These are phyloP conservation scores for Perizoma affinitatum DNA, from an alignment of 2,888 invertebrate genomes.

Conservation along the genomic window DNA sequence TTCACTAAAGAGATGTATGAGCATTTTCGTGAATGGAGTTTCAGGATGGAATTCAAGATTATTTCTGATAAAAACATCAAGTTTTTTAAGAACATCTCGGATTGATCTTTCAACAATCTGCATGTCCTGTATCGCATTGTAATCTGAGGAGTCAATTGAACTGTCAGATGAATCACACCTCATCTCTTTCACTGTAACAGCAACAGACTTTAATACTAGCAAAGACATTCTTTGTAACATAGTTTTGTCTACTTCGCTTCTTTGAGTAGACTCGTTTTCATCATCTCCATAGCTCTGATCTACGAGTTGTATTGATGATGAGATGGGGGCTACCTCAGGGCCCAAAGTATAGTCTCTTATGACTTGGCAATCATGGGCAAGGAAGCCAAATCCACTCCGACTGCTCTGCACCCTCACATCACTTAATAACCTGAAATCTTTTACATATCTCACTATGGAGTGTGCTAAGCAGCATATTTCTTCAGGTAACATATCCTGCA, in stretches of 20 bases:
- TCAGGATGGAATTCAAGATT: slow-evolving; percentile 94
- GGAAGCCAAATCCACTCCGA: slow-evolving; percentile 74
- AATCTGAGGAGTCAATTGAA: slow-evolving; percentile 92
- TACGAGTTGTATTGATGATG: slow-evolving; percentile 70
- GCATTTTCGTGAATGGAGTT: slow-evolving; percentile 93
- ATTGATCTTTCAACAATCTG: slow-evolving; percentile 94
- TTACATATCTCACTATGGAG: slow-evolving; percentile 92
- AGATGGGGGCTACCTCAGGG: slow-evolving; percentile 62
- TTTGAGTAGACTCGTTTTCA: slow-evolving; percentile 64
- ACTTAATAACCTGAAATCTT: slow-evolving; percentile 91
- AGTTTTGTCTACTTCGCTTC: slow-evolving; percentile 88
- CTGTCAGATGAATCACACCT: slow-evolving; percentile 94
- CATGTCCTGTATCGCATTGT: slow-evolving; percentile 95
- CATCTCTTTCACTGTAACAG: slow-evolving; percentile 95
- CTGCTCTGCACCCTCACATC: slow-evolving; percentile 75
- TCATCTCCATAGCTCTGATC: slow-evolving; percentile 78
- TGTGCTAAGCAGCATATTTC: slow-evolving; percentile 95
- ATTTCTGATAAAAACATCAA: slow-evolving; percentile 92
- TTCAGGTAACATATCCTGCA: slow-evolving; percentile 94
- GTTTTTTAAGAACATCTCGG: slow-evolving; percentile 90
- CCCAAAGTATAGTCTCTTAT: slow-evolving; percentile 68
- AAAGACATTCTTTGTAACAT: slow-evolving; percentile 93
- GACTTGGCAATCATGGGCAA: slow-evolving; percentile 72
- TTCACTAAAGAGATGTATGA: slow-evolving; percentile 94
- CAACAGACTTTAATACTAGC: slow-evolving; percentile 94